phyloP scores from a whole-genome alignment of 2,888 invertebrate species.

The Megamerina dolium region DNA sequence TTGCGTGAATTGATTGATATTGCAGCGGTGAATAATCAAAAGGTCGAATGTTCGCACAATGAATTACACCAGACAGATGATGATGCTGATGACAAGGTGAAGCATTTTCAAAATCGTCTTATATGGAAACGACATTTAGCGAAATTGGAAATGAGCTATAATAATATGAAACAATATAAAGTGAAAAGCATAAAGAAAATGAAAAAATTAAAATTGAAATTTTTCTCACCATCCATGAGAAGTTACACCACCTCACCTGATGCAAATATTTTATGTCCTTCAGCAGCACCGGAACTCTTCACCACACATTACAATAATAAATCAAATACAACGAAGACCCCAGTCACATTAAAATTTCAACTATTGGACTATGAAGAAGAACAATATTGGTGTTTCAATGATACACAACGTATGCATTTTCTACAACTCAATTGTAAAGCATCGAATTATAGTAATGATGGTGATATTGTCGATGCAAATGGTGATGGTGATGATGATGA shows the following conservation, averaged over 20 bases:
- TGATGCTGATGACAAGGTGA: neutral
- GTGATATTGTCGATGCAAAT: too few species aligned
- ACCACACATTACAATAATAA: neutral
- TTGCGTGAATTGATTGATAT: slow-evolving; percentile 52
- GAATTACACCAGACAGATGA: neutral
- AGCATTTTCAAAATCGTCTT: neutral
- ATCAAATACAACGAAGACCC: slow-evolving; percentile 21
- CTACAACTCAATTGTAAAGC: slow-evolving; percentile 30
- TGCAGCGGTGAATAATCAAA: slow-evolving; percentile 35
- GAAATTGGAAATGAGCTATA: too few species aligned
- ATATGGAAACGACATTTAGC: neutral
- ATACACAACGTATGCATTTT: slow-evolving; percentile 34
- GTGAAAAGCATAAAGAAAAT: too few species aligned
- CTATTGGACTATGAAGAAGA: slow-evolving; percentile 44
- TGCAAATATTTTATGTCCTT: neutral
- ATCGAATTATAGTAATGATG: slow-evolving; percentile 13
- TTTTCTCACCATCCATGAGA: too few species aligned
- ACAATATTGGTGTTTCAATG: slow-evolving; percentile 47
- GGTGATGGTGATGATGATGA: slow-evolving; percentile 10
- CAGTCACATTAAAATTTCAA: slow-evolving; percentile 37
- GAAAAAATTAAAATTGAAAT: too few species aligned
- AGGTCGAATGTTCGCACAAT: slow-evolving; percentile 29
- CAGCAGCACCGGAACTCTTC: neutral
- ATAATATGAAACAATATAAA: too few species aligned
- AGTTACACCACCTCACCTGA: neutral